These are phyloP conservation scores for Fissipunctia ypsillon DNA, from an alignment of 2,888 invertebrate species.

Conservation along the genomic window DNA sequence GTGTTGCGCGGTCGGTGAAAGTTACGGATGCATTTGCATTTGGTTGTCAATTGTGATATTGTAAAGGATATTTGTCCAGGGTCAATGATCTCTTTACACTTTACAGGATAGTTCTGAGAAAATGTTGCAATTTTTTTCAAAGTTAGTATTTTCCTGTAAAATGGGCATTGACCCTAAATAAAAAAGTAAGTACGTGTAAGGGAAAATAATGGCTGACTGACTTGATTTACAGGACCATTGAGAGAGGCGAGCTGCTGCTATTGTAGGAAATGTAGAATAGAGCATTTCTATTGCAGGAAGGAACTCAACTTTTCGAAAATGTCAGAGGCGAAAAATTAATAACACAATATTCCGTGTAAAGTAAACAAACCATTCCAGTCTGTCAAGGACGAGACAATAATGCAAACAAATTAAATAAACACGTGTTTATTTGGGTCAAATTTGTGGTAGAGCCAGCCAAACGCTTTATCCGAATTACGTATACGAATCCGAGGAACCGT, in stretches of 20 bases:
- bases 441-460: constrained; percentile 1
- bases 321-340: background rate
- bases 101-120: constrained; percentile 19
- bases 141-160: background rate
- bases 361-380: constrained; percentile 12
- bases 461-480: too few relatives aligned
- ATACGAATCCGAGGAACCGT: constrained; percentile 12
- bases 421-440: constrained; percentile 42
- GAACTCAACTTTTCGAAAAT: background rate
- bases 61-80: constrained; percentile 44
- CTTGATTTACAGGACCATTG: background rate
- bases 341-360: constrained; percentile 4
- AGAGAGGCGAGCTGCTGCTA: background rate
- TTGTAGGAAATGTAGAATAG: too few relatives aligned
- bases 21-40: constrained; percentile 67
- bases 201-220: background rate
- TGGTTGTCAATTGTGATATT: constrained; percentile 42
- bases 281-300: background rate
- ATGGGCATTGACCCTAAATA: background rate
- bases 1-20: constrained; percentile 67
- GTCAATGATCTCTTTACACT: constrained; percentile 30
- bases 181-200: too few relatives aligned
- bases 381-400: constrained; percentile 37
- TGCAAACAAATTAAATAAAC: constrained; percentile 17
- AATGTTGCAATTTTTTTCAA: background rate